Percentiles rank a stretch among this genome's conserved stretches.
phyloP scores from a whole-genome alignment of 2,888 invertebrate species.

The Eutolmus rufibarbis region DNA sequence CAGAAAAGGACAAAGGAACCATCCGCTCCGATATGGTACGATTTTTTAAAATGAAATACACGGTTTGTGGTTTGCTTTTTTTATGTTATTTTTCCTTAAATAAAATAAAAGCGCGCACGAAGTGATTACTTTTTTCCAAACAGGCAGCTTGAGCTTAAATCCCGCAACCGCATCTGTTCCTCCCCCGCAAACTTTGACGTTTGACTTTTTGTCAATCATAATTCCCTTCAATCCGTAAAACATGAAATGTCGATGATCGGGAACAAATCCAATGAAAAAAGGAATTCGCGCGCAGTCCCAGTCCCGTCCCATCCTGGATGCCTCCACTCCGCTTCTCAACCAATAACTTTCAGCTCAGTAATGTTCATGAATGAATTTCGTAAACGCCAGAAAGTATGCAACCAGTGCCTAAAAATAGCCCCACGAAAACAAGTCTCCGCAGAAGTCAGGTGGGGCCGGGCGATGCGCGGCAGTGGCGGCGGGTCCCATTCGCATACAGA shows the following conservation, averaged over 20 bases:
- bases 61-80: background rate
- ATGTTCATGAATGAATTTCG: conserved; percentile 22
- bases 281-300: background rate
- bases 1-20: background rate
- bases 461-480: background rate
- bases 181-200: background rate
- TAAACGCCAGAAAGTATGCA: conserved; percentile 17
- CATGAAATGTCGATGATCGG: background rate
- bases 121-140: background rate
- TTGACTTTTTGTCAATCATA: background rate
- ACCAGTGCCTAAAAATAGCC: conserved; percentile 31
- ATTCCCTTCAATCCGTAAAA: background rate
- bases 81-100: background rate
- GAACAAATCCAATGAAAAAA: background rate
- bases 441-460: background rate
- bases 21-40: background rate
- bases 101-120: background rate
- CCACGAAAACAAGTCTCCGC: background rate
- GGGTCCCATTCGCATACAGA: background rate
- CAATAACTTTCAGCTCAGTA: background rate
- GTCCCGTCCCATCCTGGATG: background rate
- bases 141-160: background rate
- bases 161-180: background rate
- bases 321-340: background rate
- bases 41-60: background rate